These are phyloP conservation scores for Parochlus steinenii DNA, from an alignment of 2,888 invertebrate species.

Conservation along the genomic window DNA sequence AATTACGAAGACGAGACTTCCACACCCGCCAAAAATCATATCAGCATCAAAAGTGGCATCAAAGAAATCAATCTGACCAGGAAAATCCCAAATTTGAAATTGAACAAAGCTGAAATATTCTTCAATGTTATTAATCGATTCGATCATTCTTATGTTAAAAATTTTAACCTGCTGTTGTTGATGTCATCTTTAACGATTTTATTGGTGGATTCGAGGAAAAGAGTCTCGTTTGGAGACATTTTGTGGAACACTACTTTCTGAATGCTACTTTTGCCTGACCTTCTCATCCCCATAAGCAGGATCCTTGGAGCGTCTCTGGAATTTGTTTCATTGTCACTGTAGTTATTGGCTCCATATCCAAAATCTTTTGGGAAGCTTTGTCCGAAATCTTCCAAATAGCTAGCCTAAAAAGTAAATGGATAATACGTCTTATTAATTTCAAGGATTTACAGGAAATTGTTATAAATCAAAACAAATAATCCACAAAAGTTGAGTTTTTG, in stretches of 20 bases:
- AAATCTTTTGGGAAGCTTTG: slow-evolving; percentile 92
- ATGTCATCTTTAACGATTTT: slow-evolving; percentile 98
- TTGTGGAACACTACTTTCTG: slow-evolving; percentile 99
- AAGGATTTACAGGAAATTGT: no score
- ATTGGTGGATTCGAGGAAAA: slow-evolving; percentile 95
- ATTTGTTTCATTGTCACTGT: slow-evolving; percentile 57
- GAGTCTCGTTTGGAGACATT: slow-evolving; percentile 99
- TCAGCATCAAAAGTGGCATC: slow-evolving; percentile 92
- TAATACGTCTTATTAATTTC: no score
- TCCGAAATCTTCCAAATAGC: no score
- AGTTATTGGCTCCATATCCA: slow-evolving; percentile 79
- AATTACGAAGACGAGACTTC: slow-evolving; percentile 96
- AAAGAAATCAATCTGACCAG: slow-evolving; percentile 96
- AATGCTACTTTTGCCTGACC: slow-evolving; percentile 98
- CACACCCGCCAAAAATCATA: slow-evolving; percentile 92
- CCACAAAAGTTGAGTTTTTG: no score
- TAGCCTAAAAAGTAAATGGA: no score
- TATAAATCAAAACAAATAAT: no score
- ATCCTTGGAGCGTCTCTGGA: slow-evolving; percentile 53
- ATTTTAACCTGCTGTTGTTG: slow-evolving; percentile 46
- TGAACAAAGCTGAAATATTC: slow-evolving; percentile 66
- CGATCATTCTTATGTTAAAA: background rate
- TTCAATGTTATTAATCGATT: background rate
- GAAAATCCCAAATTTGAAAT: slow-evolving; percentile 99
- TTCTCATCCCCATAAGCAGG: slow-evolving; percentile 82